Percentiles rank a stretch among this genome's conserved stretches.
Evolutionary conservation across 2,113 vertebrate species (phyloP).

Genomic region (Phalacrocorax aristotelis): DNA sequence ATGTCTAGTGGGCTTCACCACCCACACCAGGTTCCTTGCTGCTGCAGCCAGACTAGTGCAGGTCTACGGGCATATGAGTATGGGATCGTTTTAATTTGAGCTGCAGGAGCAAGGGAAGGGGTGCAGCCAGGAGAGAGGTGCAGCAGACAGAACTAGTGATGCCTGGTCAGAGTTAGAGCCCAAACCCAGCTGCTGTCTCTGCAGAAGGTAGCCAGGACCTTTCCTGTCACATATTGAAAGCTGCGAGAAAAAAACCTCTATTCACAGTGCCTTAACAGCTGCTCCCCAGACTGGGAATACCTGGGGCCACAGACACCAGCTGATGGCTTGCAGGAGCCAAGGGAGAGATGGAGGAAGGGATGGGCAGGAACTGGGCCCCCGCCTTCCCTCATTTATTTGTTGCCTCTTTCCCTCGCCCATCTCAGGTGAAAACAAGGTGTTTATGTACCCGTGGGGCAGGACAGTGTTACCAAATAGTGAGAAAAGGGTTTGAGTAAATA

Average conservation of each 20-base stretch:
- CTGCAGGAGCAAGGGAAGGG: neutral
- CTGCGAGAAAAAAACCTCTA: neutral
- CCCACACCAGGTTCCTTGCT: neutral
- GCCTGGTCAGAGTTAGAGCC: neutral
- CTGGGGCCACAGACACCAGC: neutral
- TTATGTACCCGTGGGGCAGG: fast-evolving
- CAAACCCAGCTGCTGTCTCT: neutral
- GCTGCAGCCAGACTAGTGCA: neutral
- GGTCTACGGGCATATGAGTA: fast-evolving
- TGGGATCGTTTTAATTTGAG: neutral
- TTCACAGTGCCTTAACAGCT: neutral
- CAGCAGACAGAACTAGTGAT: neutral
- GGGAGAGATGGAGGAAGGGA: neutral
- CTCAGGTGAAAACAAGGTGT: neutral
- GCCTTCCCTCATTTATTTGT: neutral
- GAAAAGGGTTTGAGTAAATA: neutral
- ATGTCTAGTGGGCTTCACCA: neutral
- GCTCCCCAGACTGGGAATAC: neutral
- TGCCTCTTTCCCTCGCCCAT: neutral
- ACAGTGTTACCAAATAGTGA: neutral
- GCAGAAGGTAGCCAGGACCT: neutral
- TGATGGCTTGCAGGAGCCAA: neutral
- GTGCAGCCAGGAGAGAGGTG: neutral
- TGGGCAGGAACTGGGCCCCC: neutral
- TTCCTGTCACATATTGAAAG: fast-evolving